These are phyloP conservation scores for Drosophila planitibia DNA, from an alignment of 2,888 invertebrate species.

Conservation along the genomic window DNA sequence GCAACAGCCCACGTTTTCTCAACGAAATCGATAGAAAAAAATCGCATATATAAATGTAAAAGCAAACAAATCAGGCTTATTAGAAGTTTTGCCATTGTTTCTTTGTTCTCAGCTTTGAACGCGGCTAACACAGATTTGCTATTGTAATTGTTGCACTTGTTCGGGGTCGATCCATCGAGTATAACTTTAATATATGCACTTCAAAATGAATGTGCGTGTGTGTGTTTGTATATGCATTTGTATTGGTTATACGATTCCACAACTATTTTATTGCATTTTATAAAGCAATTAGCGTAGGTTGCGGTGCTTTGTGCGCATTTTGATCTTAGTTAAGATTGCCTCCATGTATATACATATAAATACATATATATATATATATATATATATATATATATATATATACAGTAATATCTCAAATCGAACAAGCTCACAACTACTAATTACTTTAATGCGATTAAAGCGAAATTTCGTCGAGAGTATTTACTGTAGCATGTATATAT, in stretches of 20 bases:
- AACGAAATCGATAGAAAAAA: not conserved
- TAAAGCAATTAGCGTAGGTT: slow-evolving; percentile 60
- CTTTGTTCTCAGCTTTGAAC: slow-evolving; percentile 32
- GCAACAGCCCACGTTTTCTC: slow-evolving; percentile 6
- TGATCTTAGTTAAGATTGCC: slow-evolving; percentile 58
- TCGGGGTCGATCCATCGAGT: slow-evolving; percentile 50
- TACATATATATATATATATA: slow-evolving; percentile 14
- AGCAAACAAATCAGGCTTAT: slow-evolving; percentile 33
- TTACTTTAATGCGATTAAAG: not conserved
- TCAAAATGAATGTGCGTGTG: slow-evolving; percentile 30
- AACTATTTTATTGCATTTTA: slow-evolving; percentile 55
- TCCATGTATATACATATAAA: slow-evolving; percentile 37
- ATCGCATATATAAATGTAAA: slow-evolving; percentile 11
- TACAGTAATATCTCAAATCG: not conserved
- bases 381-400: not conserved
- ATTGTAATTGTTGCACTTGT: slow-evolving; percentile 53
- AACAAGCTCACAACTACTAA: not conserved
- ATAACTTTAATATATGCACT: slow-evolving; percentile 55
- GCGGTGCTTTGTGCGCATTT: slow-evolving; percentile 46
- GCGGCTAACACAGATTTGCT: slow-evolving; percentile 44
- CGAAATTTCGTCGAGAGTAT: not conserved
- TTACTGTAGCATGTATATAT: not conserved
- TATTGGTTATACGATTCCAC: slow-evolving; percentile 29
- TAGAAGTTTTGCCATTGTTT: slow-evolving; percentile 36
- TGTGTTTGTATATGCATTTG: slow-evolving; percentile 7